Evolutionary conservation across 2,113 vertebrate species (phyloP).

Genomic region (Pterocles orientalis): DNA sequence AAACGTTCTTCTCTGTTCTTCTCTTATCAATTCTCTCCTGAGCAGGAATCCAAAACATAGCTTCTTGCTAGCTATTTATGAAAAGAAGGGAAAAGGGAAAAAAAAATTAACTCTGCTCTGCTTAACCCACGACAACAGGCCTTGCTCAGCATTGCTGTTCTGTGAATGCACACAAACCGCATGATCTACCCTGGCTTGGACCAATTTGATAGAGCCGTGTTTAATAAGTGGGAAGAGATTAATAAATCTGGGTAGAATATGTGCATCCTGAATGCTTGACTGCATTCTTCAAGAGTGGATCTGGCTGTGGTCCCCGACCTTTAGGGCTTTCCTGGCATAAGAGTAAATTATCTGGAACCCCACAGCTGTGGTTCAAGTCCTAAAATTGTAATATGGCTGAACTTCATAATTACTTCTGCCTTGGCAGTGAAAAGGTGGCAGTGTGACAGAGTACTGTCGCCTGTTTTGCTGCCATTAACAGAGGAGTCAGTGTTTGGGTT

Average conservation of each 20-base stretch:
- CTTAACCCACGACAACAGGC: too few species aligned
- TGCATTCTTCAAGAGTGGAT: neutral
- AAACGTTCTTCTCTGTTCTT: too few species aligned
- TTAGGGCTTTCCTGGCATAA: neutral
- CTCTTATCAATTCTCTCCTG: too few species aligned
- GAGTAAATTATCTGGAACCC: neutral
- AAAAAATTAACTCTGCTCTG: too few species aligned
- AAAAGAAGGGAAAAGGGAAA: too few species aligned
- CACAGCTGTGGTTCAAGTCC: neutral
- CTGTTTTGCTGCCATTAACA: neutral
- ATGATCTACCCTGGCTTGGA: neutral
- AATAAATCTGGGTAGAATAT: neutral
- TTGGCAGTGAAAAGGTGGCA: neutral
- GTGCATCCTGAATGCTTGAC: neutral
- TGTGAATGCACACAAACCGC: neutral
- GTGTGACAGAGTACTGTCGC: neutral
- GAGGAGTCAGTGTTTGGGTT: neutral
- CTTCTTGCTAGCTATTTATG: too few species aligned
- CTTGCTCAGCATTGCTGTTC: neutral
- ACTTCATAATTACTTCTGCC: neutral
- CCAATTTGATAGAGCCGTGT: neutral
- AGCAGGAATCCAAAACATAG: too few species aligned
- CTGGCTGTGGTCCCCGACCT: neutral
- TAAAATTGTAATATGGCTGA: neutral
- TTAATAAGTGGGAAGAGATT: neutral